Base-by-base conservation (phyloP, 2,797 vertebrate species). In the Mus caroli region DNA sequence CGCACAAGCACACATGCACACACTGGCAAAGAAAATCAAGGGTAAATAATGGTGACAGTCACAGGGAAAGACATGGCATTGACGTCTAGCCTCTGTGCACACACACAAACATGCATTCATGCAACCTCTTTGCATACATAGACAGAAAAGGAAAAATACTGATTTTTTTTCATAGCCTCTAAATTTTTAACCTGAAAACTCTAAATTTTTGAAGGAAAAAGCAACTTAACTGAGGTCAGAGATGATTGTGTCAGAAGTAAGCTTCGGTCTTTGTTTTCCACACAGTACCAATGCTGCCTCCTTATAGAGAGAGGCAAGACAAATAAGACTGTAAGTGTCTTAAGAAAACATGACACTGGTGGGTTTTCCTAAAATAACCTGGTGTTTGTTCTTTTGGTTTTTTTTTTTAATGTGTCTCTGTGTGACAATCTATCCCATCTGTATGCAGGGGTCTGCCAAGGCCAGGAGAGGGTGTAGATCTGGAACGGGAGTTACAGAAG, bases 121-220 rank as follows among this genome's bases (percentile, higher is more conserved):
- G 12, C 58, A 60, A 8, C 13, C 77, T 34, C 34, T 58, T 56
- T 26, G 14, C 22, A 14, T 80, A 80, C 52, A 80, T 24, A 56
- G 5, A 56, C 12, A 80, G 52, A 26, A 80, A 83, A 20, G 58
- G 10, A 20, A 8, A 85, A 85, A 67, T 67, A 50, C 40, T 85
- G 60, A 19, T 58, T 52, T 71, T 40, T 40, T 76, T 62, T 46
- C 0, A 52, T 54, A 82, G 12, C 50, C 37, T 64, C 17, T 86
- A 85, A 31, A 54, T 84, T 84, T 34, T 15, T 22, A 28, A 92
- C 69, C 73, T 90, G 73, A 86, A 75, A 88, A 91, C 83, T 87
- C n/a, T 58, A 31, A 37, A 8, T 87, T 82, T 94, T 86, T 64
- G 43, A 75, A 86, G 88, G 71, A 26, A 75, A 67, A 73, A 37